phyloP scores from a whole-genome alignment of 2,113 vertebrate species.

The Pedetes capensis region DNA sequence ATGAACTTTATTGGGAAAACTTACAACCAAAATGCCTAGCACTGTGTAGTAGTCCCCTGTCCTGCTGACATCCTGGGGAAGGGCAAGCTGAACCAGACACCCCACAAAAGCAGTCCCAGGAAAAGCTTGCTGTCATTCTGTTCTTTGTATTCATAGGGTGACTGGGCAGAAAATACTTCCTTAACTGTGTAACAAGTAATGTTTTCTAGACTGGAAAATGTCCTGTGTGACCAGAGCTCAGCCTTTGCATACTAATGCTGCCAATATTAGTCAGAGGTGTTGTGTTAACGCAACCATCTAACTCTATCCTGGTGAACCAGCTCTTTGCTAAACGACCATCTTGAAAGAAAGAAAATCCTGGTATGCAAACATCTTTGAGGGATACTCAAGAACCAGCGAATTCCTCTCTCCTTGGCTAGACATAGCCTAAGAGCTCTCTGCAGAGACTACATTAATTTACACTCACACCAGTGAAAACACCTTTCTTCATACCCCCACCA shows the following conservation, averaged over 20 bases:
- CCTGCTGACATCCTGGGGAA: neutral
- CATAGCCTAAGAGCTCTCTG: neutral
- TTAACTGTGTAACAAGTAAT: neutral
- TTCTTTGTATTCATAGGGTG: neutral
- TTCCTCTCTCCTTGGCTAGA: neutral
- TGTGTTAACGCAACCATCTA: neutral
- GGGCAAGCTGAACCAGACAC: neutral
- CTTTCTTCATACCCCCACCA: neutral
- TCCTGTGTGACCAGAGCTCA: neutral
- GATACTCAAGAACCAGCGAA: neutral
- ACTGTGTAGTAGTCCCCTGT: fast-evolving
- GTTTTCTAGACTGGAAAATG: neutral
- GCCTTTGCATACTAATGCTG: neutral
- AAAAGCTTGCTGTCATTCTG: neutral
- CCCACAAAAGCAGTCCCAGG: neutral
- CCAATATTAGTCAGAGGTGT: neutral
- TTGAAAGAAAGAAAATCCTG: neutral
- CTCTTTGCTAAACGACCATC: neutral
- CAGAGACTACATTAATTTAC: neutral
- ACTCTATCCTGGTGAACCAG: neutral
- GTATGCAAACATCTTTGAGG: neutral
- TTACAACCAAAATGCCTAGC: neutral
- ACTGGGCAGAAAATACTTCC: neutral
- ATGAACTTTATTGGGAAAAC: neutral
- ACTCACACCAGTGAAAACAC: neutral